phyloP scores from a whole-genome alignment of 2,888 invertebrate genomes.

The Orthosia cruda region DNA sequence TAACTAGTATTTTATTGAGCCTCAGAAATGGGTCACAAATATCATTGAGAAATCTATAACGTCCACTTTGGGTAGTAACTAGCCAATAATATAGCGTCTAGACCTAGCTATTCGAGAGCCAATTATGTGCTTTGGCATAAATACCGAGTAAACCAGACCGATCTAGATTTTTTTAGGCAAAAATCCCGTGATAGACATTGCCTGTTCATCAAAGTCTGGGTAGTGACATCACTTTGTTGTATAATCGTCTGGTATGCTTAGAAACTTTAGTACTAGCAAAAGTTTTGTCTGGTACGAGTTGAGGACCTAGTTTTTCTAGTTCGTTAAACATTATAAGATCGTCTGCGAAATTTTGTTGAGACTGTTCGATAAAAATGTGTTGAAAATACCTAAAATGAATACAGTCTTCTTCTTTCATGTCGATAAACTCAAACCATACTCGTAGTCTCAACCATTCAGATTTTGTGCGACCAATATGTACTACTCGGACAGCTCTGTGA shows the following conservation, averaged over 20 bases:
- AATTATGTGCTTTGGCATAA: slow-evolving; percentile 68
- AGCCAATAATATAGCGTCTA: slow-evolving; percentile 66
- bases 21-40: slow-evolving; percentile 62
- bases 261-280: slow-evolving; percentile 37
- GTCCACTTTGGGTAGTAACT: slow-evolving; percentile 56
- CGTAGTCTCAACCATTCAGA: no score
- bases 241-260: slow-evolving; percentile 40
- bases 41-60: slow-evolving; percentile 55
- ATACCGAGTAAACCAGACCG: slow-evolving; percentile 49
- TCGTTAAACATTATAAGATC: slow-evolving; percentile 20
- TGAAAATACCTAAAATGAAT: not conserved
- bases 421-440: no score
- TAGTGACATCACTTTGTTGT: slow-evolving; percentile 61
- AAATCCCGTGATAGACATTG: slow-evolving; percentile 57
- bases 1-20: slow-evolving; percentile 50
- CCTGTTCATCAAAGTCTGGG: slow-evolving; percentile 54
- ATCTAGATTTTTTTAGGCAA: slow-evolving; percentile 60
- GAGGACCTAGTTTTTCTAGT: slow-evolving; percentile 39
- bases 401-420: no score
- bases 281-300: slow-evolving; percentile 29
- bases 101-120: slow-evolving; percentile 61
- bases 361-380: not conserved
- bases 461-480: no score
- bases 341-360: slow-evolving; percentile 13
- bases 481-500: no score